Base-by-base conservation (phyloP, 2,113 vertebrate genomes). In the Myotis brandtii region DNA sequence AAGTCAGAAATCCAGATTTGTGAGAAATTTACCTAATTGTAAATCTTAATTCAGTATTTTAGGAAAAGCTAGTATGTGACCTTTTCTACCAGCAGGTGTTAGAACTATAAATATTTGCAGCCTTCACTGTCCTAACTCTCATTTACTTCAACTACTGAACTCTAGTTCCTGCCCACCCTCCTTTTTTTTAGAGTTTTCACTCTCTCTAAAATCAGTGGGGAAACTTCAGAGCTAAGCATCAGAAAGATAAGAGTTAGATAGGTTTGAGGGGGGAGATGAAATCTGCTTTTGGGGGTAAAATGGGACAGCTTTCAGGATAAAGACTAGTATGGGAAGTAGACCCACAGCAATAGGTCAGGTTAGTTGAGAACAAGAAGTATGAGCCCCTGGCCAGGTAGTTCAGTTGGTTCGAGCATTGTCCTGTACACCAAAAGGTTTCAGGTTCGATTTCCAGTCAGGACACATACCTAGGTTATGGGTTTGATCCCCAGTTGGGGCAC, bases 1-100 rank as follows among this genome's bases (percentile, higher is more conserved):
- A 93, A 93, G 21, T 62, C 32, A 37, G 52, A 95, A 93, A 84
- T 79, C 25, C 43, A 92, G 56, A 56, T 66, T 86, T 72, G 37
- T 46, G 84, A 79, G 46, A 89, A 89, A 43, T 50, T 10, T 72
- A 43, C 30, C 46, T 66, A 76, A n/a, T n/a, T 67, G 13, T 93
- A 40, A 89, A 81, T 83, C 76, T 46, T 46, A 90, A 72, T 43
- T 91, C 48, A 37, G 6, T 80, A 27, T 77, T 83, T n/a, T 75
- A 48, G 75, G 64, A 52, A 93, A 67, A 25, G 7, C 7, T 43
- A 5, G 34, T 75, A 10, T 73, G n/a, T 85, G 92, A 34, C 34
- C 30, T 82, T 52, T 73, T 86, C 46, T 93, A 25, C 70, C 69
- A 50, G 14, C 18, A 72, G 1, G 18, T 9, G 54, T 21, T 52